Evolutionary conservation across 2,113 vertebrate genomes (phyloP), one percentile per base, ranked within the genome.

Genomic region (Melanotaenia duboulayi): DNA sequence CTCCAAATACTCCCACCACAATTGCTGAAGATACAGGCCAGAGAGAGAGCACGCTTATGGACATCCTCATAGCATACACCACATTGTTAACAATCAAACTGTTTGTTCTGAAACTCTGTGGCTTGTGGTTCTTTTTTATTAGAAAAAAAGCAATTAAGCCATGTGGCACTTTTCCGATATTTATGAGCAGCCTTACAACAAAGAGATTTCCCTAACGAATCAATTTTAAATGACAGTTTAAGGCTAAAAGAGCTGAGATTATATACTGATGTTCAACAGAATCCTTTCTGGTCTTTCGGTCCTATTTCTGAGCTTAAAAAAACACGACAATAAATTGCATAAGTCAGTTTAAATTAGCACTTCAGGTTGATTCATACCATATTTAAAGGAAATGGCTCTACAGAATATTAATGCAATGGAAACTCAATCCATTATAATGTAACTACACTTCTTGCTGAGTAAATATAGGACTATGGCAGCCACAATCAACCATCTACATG

Each of bases 1-100:
- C 69, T 20, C 87, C 91, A 52, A 94, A 93, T 25, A 90, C 91
- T 1, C 90, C 80, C 63, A 92, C 93, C 17, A 93, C 91, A 11
- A 92, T 91, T 2, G 87, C 90, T 89, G 11, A 20, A 68, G 59
- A 49, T 68, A 14, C 11, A 70, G 28, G 19, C 4, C 28, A 62
- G 25, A 71, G 54, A 80, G 44, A 76, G 22, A 37, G 11, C 7
- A 62, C 11, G 11, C 37, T 72, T 42, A 12, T 0, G 19, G 28
- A 23, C 7, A 70, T 40, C 16, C 65, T 35, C 14, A 24, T 4
- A 40, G 55, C 51, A 37, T 17, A 19, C 10, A 42, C 16, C 19
- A 46, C 3, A 54, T 23, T 54, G n/a, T 32, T 54, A 42, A 65
- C 17, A 35, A 28, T 37, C 6, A 7, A 35, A 17, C 0, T 25